Conservation (phyloP, 2,113 vertebrate species). For the Calidris pugnax region DNA sequence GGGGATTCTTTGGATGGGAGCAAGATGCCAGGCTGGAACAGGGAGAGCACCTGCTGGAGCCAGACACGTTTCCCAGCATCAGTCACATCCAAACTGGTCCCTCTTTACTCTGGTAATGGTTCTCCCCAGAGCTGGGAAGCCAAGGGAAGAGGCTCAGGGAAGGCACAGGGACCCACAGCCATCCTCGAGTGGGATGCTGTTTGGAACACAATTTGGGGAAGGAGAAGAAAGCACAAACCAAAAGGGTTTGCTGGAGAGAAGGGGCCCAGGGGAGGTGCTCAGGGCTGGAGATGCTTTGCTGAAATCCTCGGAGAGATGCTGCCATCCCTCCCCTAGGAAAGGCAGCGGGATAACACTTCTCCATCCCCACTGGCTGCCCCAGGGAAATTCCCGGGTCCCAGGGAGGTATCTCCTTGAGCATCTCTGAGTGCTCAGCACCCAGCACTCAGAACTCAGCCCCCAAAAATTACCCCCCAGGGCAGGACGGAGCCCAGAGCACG, state of each 20-base stretch:
- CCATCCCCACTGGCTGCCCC: background rate
- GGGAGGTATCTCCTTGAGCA: background rate
- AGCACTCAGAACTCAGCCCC: background rate
- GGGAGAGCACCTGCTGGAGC: background rate
- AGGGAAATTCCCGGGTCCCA: background rate
- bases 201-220: background rate
- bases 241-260: background rate
- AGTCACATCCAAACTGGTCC: background rate
- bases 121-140: background rate
- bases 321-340: background rate
- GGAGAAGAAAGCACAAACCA: background rate
- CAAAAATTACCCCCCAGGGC: background rate
- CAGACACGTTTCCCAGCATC: background rate
- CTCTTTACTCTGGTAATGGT: background rate
- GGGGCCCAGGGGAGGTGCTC: background rate
- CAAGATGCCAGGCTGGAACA: background rate
- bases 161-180: background rate
- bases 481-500: rapidly evolving
- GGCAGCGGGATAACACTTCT: background rate
- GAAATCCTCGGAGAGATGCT: background rate
- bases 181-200: rapidly evolving
- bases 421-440: background rate
- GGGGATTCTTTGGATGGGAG: background rate
- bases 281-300: background rate
- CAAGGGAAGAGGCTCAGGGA: background rate